Base-by-base conservation (phyloP, 2,113 vertebrate species). In the Heloderma charlesbogerti region DNA sequence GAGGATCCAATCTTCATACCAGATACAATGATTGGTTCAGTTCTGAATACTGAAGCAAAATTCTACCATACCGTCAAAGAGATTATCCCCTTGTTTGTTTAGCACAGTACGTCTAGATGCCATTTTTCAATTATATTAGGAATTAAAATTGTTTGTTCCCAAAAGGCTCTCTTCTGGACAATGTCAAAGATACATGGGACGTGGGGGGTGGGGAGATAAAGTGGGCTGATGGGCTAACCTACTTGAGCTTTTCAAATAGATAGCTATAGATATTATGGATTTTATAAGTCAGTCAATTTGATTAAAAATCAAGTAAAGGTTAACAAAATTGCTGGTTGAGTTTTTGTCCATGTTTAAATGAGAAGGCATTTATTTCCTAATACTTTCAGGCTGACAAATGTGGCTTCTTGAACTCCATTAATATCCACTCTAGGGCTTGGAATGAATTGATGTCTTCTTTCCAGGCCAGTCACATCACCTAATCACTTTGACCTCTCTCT, bases 341-440 rank as follows among this genome's bases (percentile, higher is more conserved):
- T 72, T 51, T 75, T 85, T 74, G 12, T 3, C 63, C 25, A 60
- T 71, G 9, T 69, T 86, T 90, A 90, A 91, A 66, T 60, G 60
- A 67, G 43, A 77, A 83, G 72, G 34, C 37, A 90, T 78, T 85
- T 77, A 78, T 84, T 78, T 90, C 51, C 43, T 90, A 31, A 78
- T 51, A 57, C 6, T 74, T 84, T 25, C 29, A 0, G 4, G 34
- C 6, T 90, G 40, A 74, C 72, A 81, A 91, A 87, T 69, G 54
- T 66, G 29, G 63, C 45, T 92, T 89, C 40, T 45, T 40, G 79
- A 89, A 93, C 63, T 91, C 82, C 60, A 90, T 43, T 83, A 92
- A 92, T 82, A 94, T 29, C 69, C 0, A 1, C 48, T 71, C 48
- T 75, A 88, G 66, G 81, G 2, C 54, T 69, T 94, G 86, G 81